These are phyloP conservation scores for Lasioglossum vierecki DNA, from an alignment of 2,888 invertebrate genomes.

Conservation along the genomic window DNA sequence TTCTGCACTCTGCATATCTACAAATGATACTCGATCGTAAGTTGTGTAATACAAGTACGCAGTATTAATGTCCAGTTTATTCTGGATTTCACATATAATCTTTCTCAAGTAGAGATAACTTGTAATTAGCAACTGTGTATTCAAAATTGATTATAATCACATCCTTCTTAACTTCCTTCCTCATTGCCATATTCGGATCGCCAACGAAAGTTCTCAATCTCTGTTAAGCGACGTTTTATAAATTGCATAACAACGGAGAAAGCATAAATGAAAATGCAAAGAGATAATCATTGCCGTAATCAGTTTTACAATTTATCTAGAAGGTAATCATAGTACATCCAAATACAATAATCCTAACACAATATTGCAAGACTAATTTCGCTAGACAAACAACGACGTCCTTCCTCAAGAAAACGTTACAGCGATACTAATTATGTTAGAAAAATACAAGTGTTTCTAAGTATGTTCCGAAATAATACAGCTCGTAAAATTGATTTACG, in stretches of 20 bases:
- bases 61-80: not conserved
- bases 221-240: not conserved
- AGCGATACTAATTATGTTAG: not conserved
- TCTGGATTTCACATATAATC: not conserved
- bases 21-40: too few species aligned
- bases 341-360: too few species aligned
- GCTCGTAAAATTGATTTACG: not conserved
- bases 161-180: not conserved
- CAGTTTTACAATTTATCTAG: not conserved
- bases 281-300: not conserved
- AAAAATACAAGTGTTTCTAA: too few species aligned
- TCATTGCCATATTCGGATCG: not conserved
- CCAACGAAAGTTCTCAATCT: constrained; percentile 9
- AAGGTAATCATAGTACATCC: not conserved
- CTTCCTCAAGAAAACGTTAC: not conserved
- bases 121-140: not conserved
- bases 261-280: not conserved
- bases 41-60: not conserved
- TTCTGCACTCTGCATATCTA: too few species aligned
- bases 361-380: not conserved
- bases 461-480: not conserved
- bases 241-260: constrained; percentile 12
- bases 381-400: not conserved
- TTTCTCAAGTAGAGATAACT: not conserved
- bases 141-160: not conserved